Conservation (phyloP, 2,797 vertebrate genomes). For the Aeoliscus strigatus region DNA sequence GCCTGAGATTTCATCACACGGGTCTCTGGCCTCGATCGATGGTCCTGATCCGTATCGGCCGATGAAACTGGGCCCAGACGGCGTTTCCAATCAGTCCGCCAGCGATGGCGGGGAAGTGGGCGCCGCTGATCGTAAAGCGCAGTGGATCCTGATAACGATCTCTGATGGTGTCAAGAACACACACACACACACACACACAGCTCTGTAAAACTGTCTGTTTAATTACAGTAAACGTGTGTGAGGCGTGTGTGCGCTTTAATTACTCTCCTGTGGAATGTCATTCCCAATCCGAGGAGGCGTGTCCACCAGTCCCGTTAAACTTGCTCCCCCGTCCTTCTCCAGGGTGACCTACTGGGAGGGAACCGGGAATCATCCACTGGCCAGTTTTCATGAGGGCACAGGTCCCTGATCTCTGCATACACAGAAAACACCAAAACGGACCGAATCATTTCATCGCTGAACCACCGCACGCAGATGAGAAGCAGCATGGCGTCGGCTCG, state of each 20-base stretch:
- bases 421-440: no score
- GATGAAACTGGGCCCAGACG: constrained; percentile 61
- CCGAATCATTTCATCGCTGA: no score
- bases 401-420: no score
- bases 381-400: no score
- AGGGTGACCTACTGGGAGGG: constrained; percentile 3
- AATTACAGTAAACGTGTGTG: constrained; percentile 58
- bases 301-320: constrained; percentile 52
- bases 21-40: constrained; percentile 48
- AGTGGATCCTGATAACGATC: constrained; percentile 62
- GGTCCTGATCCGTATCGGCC: constrained; percentile 65
- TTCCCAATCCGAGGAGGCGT: constrained; percentile 60
- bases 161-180: constrained; percentile 62
- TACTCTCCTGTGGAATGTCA: constrained; percentile 58
- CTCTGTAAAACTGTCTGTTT: constrained; percentile 63
- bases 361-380: no score
- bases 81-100: constrained; percentile 64
- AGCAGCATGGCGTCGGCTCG: no score
- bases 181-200: constrained; percentile 21
- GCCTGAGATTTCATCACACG: constrained; percentile 42
- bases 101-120: constrained; percentile 40
- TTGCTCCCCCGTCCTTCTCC: constrained; percentile 30
- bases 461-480: no score
- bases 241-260: constrained; percentile 56
- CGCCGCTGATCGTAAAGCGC: constrained; percentile 58